A percentile compares a stretch with the other conserved stretches of the same genome.
phyloP scores from a whole-genome alignment of 2,113 vertebrate genomes.

The Sprattus sprattus region DNA sequence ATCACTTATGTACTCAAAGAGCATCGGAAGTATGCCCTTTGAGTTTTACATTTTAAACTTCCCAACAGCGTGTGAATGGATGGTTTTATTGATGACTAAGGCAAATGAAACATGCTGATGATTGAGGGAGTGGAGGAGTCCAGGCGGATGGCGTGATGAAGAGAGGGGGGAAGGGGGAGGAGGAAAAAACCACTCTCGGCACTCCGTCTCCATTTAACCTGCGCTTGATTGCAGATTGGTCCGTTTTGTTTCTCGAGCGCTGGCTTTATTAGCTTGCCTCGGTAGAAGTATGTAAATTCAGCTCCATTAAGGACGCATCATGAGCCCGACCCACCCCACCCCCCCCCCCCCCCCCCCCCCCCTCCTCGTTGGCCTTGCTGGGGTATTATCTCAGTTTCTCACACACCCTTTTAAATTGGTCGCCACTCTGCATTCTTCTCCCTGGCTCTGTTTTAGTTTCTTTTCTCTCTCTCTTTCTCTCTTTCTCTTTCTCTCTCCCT shows the following conservation, averaged over 20 bases:
- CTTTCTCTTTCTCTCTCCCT: conserved; percentile 22
- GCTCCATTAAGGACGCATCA: conserved; percentile 65
- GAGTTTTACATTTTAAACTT: conserved; percentile 49
- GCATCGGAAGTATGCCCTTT: conserved; percentile 53
- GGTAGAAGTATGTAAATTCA: conserved; percentile 66
- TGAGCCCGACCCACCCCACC: conserved; percentile 31
- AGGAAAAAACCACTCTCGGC: conserved; percentile 36
- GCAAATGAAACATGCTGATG: conserved; percentile 28
- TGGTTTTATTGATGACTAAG: conserved; percentile 67
- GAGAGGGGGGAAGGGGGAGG: not conserved
- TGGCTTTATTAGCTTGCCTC: conserved; percentile 60
- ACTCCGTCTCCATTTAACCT: conserved; percentile 57
- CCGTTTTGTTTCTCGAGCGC: conserved; percentile 52
- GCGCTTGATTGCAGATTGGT: conserved; percentile 48
- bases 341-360: conserved; percentile 25
- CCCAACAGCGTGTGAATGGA: conserved; percentile 48
- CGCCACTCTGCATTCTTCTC: not conserved
- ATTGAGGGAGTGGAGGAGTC: conserved; percentile 31
- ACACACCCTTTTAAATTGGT: conserved; percentile 4
- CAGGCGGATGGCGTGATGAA: conserved; percentile 36
- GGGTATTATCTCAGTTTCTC: not conserved
- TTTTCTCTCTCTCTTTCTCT: conserved; percentile 30
- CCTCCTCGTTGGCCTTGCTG: not conserved
- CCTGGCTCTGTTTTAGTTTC: conserved; percentile 33
- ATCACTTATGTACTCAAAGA: conserved; percentile 13